Conservation (phyloP, 2,113 vertebrate species). For the Siniperca chuatsi region DNA sequence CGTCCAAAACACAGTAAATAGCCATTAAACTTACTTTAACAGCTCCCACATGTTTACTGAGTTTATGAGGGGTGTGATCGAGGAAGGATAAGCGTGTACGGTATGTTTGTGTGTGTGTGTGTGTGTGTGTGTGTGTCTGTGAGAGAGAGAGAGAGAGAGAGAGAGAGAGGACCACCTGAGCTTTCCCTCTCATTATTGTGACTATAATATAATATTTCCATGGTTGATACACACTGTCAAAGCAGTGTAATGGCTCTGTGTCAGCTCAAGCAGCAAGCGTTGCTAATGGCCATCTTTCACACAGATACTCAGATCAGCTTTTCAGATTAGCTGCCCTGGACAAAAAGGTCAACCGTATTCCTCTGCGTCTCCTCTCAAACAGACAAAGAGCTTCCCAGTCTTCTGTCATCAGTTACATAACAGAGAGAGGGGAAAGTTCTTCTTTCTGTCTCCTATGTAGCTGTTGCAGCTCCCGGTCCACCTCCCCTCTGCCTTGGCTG, state of each 20-base stretch:
- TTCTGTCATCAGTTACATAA: slow-evolving; percentile 68
- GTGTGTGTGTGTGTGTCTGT: background rate
- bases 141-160: slow-evolving; percentile 28
- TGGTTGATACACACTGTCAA: slow-evolving; percentile 44
- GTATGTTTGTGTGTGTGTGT: slow-evolving; percentile 44
- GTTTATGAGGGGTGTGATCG: slow-evolving; percentile 81
- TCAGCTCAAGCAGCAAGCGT: slow-evolving; percentile 28
- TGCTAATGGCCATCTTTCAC: slow-evolving; percentile 65
- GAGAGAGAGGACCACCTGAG: slow-evolving; percentile 56
- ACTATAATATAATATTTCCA: slow-evolving; percentile 49
- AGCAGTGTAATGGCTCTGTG: slow-evolving; percentile 30
- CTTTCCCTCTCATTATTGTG: slow-evolving; percentile 43
- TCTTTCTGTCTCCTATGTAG: slow-evolving; percentile 48
- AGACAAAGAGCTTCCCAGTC: slow-evolving; percentile 67
- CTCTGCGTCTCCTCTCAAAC: slow-evolving; percentile 40
- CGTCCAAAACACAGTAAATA: slow-evolving; percentile 85
- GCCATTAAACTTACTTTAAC: slow-evolving; percentile 83
- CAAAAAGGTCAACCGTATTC: slow-evolving; percentile 65
- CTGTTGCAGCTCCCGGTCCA: slow-evolving; percentile 34
- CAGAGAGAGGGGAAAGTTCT: slow-evolving; percentile 59
- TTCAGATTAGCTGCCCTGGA: slow-evolving; percentile 60
- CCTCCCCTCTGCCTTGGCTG: slow-evolving; percentile 46
- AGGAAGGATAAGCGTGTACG: slow-evolving; percentile 61
- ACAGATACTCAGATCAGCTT: slow-evolving; percentile 59
- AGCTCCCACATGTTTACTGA: slow-evolving; percentile 84